Conservation (phyloP, 37 sponge, comb jelly and placozoan species). For the Geodia barretti region DNA sequence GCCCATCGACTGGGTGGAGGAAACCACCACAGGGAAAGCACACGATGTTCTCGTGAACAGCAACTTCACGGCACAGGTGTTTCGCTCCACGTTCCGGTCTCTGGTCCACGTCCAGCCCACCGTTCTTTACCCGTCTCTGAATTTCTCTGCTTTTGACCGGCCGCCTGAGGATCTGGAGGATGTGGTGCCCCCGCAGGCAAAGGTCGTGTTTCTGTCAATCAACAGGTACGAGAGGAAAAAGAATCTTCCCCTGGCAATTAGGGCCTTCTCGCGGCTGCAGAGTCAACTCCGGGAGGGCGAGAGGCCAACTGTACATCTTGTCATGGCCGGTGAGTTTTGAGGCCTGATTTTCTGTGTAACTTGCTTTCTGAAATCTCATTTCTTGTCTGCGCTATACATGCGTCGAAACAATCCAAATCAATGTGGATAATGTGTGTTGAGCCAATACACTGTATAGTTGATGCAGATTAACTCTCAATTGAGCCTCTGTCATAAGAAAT, state of each 20-base stretch:
- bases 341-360: too few species aligned
- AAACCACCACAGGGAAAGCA: slow-evolving; percentile 86
- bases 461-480: too few species aligned
- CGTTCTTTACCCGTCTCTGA: slow-evolving; percentile 89
- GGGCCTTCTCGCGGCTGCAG: slow-evolving; percentile 62
- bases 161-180: slow-evolving; percentile 16
- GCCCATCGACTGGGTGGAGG: slow-evolving; percentile 88
- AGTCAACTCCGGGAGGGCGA: slow-evolving; percentile 24
- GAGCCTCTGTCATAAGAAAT: too few species aligned
- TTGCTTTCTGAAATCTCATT: too few species aligned
- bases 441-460: too few species aligned
- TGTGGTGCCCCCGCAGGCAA: slow-evolving; percentile 27
- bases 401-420: too few species aligned
- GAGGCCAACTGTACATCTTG: slow-evolving; percentile 57
- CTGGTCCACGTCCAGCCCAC: slow-evolving; percentile 37
- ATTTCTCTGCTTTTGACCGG: slow-evolving; percentile 74
- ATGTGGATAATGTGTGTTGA: too few species aligned
- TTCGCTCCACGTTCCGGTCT: slow-evolving; percentile 63
- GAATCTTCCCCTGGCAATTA: slow-evolving; percentile 85
- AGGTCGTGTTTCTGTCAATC: slow-evolving; percentile 80
- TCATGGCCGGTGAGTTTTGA: slow-evolving; percentile 75
- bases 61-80: slow-evolving; percentile 76
- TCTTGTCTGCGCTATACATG: too few species aligned
- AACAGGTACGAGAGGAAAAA: slow-evolving; percentile 98
- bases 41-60: slow-evolving; percentile 90